Evolutionary conservation across 2,888 invertebrate genomes (phyloP).

Genomic region (Ashinkailepas kermadecensis): DNA sequence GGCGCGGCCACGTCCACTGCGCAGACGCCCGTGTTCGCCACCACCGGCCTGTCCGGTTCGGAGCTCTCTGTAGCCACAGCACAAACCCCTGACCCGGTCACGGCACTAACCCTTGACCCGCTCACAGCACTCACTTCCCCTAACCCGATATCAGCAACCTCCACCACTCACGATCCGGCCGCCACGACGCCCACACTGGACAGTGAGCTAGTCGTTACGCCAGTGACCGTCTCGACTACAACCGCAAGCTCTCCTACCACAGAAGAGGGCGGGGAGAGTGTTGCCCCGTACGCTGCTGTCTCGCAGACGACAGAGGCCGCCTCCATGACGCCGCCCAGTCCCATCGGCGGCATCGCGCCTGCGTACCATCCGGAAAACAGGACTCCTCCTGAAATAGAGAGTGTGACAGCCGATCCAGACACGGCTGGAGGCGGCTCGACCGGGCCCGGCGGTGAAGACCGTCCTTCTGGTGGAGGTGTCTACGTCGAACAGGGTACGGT

Average conservation of each 20-base stretch:
- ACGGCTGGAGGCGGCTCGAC: background rate
- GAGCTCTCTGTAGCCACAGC: background rate
- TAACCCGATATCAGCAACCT: background rate
- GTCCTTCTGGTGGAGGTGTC: background rate
- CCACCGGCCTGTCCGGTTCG: background rate
- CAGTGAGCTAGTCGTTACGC: background rate
- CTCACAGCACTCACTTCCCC: too few species aligned
- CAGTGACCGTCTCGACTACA: too few species aligned
- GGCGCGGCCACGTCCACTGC: background rate
- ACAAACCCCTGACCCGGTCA: background rate
- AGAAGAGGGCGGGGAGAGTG: background rate
- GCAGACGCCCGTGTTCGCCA: background rate
- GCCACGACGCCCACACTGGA: background rate
- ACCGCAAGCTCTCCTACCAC: background rate
- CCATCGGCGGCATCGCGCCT: background rate
- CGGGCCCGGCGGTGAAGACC: background rate
- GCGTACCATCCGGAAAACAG: background rate
- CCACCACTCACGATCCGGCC: background rate
- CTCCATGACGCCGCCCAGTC: too few species aligned
- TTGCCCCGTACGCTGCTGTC: too few species aligned
- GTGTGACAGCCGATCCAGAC: background rate
- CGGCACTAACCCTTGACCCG: background rate
- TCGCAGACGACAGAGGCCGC: too few species aligned
- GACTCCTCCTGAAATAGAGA: background rate
- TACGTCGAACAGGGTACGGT: background rate